phyloP scores from a whole-genome alignment of 2,797 vertebrate genomes.

The Ceryle rudis region DNA sequence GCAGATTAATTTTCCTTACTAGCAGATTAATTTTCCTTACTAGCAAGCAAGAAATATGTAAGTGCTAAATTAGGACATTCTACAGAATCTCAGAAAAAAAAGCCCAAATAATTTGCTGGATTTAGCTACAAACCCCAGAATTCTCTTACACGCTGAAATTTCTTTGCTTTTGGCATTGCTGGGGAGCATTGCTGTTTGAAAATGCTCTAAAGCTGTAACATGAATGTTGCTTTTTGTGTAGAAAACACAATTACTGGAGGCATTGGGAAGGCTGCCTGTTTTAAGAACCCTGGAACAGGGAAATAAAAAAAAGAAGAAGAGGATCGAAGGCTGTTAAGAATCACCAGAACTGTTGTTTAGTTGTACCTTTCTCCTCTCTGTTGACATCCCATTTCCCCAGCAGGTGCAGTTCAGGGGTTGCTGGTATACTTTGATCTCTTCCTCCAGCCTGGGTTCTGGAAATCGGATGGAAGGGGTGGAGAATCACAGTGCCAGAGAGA shows the following conservation, averaged over 20 bases:
- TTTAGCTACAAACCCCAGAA: background rate
- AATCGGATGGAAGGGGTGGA: background rate
- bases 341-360: background rate
- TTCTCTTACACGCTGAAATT: background rate
- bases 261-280: background rate
- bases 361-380: background rate
- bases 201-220: background rate
- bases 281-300: background rate
- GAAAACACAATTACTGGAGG: background rate
- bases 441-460: conserved; percentile 2
- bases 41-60: background rate
- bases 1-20: background rate
- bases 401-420: background rate
- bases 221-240: background rate
- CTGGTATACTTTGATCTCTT: background rate
- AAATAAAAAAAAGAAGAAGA: background rate
- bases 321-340: background rate
- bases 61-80: background rate
- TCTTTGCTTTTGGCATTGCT: background rate
- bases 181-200: background rate
- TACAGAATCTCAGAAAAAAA: background rate
- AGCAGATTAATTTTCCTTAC: background rate
- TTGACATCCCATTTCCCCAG: background rate
- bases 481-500: background rate
- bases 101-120: background rate